Evolutionary conservation across 1,140 invertebrate genomes (phyloP).

Genomic region (Bombus picipes): DNA sequence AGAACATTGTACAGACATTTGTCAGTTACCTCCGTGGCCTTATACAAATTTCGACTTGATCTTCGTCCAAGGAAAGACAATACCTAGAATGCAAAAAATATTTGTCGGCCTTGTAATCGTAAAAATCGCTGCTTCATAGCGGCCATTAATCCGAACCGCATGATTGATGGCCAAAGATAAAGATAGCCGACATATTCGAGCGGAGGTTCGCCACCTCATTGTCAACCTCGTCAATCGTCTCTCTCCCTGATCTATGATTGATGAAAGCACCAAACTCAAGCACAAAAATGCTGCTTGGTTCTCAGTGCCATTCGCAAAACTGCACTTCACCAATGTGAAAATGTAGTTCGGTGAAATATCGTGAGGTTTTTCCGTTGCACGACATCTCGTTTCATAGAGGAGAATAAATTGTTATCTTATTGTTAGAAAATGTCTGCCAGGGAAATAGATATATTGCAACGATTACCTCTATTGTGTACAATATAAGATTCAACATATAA

Average conservation of each 20-base stretch:
- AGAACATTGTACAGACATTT: too few species aligned
- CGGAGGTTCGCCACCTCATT: constrained; percentile 32
- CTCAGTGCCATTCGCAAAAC: neutral
- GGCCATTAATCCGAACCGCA: constrained; percentile 40
- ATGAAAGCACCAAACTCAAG: constrained; percentile 25
- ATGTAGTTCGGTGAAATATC: neutral
- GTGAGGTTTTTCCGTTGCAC: neutral
- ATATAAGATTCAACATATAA: too few species aligned
- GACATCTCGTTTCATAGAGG: too few species aligned
- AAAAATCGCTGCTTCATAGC: constrained; percentile 26
- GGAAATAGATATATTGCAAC: too few species aligned
- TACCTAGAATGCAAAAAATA: neutral
- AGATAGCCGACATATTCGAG: constrained; percentile 21
- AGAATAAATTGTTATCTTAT: too few species aligned
- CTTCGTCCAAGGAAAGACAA: neutral
- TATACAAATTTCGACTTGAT: neutral
- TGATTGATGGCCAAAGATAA: constrained; percentile 56
- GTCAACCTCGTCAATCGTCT: constrained; percentile 18
- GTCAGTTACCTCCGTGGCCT: neutral
- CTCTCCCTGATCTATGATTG: constrained; percentile 35
- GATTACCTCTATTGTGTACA: too few species aligned
- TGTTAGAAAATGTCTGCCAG: too few species aligned
- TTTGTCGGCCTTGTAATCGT: neutral
- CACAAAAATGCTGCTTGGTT: constrained; percentile 5
- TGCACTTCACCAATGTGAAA: neutral